These are phyloP conservation scores for Seison nebaliae DNA, from an alignment of 1,140 invertebrate genomes.

Conservation along the genomic window DNA sequence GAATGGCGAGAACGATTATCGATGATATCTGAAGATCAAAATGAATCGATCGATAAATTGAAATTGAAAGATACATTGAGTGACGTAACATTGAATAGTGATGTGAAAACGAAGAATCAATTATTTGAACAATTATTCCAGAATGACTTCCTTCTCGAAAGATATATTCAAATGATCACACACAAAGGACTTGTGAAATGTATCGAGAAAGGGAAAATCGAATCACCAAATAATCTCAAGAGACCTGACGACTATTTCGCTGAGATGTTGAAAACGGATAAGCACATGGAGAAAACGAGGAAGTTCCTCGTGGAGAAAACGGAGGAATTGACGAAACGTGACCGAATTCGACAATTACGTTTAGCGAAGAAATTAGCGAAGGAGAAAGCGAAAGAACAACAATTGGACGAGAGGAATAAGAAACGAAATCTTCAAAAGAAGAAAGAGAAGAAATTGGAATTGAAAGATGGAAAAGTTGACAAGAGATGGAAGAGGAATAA, in stretches of 20 bases:
- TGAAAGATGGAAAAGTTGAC: neutral
- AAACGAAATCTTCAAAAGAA: neutral
- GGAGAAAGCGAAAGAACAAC: constrained; percentile 4
- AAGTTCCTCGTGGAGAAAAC: constrained; percentile 4
- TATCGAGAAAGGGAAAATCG: constrained; percentile 45
- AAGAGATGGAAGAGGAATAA: constrained; percentile 13
- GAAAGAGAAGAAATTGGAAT: constrained; percentile 1
- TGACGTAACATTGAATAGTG: neutral
- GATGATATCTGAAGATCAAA: constrained; percentile 1
- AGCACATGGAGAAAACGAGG: constrained; percentile 73
- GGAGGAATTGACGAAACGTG: constrained; percentile 3
- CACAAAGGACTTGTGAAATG: constrained; percentile 46
- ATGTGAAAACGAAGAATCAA: neutral
- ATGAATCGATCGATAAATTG: neutral
- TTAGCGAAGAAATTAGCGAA: constrained; percentile 10
- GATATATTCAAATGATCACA: constrained; percentile 44
- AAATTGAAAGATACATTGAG: neutral
- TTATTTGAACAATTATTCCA: neutral
- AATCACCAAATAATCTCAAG: constrained; percentile 45
- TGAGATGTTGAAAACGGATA: constrained; percentile 88
- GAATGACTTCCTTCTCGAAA: constrained; percentile 11
- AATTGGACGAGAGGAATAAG: constrained; percentile 8
- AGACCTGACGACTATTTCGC: constrained; percentile 87
- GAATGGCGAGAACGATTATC: constrained; percentile 10
- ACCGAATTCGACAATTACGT: constrained; percentile 11